Conservation (phyloP, 2,888 invertebrate genomes). For the Apamea crenata region DNA sequence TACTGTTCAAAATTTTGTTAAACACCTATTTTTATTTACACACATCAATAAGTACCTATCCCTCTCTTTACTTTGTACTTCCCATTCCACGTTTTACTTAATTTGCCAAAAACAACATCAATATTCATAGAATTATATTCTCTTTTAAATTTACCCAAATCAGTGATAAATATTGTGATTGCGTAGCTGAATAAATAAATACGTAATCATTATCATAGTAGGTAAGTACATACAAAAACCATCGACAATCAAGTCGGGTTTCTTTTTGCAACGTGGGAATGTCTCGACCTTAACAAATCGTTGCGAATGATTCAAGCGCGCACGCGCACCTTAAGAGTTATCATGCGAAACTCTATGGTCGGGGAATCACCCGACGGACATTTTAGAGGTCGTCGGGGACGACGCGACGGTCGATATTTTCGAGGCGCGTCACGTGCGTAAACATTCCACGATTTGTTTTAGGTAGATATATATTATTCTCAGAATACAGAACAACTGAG, state of each 20-base stretch:
- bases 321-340: neutral
- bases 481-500: too few species aligned
- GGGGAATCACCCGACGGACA: neutral
- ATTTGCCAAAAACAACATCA: neutral
- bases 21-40: too few species aligned
- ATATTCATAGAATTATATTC: too few species aligned
- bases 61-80: too few species aligned
- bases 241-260: neutral
- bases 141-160: neutral
- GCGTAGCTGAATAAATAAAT: neutral
- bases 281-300: neutral
- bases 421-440: neutral
- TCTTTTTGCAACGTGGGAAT: neutral
- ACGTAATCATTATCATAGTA: neutral
- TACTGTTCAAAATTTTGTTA: too few species aligned
- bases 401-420: neutral
- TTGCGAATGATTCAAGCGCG: neutral
- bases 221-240: too few species aligned
- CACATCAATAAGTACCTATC: too few species aligned
- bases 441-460: neutral
- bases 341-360: slow-evolving; percentile 30
- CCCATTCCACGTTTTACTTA: too few species aligned
- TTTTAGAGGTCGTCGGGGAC: neutral
- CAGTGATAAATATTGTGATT: neutral
- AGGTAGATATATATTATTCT: neutral